A percentile compares a stretch with the other conserved stretches of the same genome.
Evolutionary conservation across 2,113 vertebrate species (phyloP).

Genomic region (Callionymus lyra): DNA sequence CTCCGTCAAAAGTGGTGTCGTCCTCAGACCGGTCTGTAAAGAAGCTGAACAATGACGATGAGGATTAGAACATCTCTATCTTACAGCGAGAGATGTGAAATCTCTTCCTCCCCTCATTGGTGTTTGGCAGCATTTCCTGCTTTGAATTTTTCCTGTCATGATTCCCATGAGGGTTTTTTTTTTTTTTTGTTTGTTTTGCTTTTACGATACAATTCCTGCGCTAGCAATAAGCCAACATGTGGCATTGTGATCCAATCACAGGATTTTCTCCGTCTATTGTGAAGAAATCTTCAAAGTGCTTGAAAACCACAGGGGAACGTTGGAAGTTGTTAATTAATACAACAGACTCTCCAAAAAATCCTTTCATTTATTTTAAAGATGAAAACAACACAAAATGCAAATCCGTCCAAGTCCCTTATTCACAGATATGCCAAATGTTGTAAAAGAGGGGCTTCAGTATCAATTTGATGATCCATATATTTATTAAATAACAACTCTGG

Average conservation of each 20-base stretch:
- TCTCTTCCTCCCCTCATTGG: slow-evolving; percentile 47
- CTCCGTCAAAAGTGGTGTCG: slow-evolving; percentile 63
- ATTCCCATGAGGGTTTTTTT: slow-evolving; percentile 55
- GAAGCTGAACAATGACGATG: slow-evolving; percentile 59
- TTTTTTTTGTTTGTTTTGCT: slow-evolving; percentile 37
- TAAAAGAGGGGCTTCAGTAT: too few relatives aligned
- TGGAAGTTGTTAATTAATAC: slow-evolving; percentile 61
- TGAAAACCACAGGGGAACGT: slow-evolving; percentile 53
- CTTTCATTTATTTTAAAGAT: slow-evolving; percentile 49
- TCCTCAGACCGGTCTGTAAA: slow-evolving; percentile 53
- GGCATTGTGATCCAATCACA: slow-evolving; percentile 60
- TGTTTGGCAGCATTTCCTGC: slow-evolving; percentile 61
- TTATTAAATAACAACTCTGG: too few relatives aligned
- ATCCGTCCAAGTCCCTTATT: too few relatives aligned
- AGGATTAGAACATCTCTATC: slow-evolving; percentile 63
- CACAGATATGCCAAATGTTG: too few relatives aligned
- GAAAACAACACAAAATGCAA: slow-evolving; percentile 16
- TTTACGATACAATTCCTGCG: slow-evolving; percentile 52
- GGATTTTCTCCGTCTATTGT: slow-evolving; percentile 51
- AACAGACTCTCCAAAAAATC: slow-evolving; percentile 35
- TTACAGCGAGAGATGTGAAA: slow-evolving; percentile 38
- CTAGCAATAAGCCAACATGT: slow-evolving; percentile 60
- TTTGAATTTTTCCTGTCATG: slow-evolving; percentile 55
- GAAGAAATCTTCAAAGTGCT: slow-evolving; percentile 57
- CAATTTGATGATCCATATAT: too few relatives aligned